Conservation (phyloP, 2,113 vertebrate species). For the Irena cyanogastra region DNA sequence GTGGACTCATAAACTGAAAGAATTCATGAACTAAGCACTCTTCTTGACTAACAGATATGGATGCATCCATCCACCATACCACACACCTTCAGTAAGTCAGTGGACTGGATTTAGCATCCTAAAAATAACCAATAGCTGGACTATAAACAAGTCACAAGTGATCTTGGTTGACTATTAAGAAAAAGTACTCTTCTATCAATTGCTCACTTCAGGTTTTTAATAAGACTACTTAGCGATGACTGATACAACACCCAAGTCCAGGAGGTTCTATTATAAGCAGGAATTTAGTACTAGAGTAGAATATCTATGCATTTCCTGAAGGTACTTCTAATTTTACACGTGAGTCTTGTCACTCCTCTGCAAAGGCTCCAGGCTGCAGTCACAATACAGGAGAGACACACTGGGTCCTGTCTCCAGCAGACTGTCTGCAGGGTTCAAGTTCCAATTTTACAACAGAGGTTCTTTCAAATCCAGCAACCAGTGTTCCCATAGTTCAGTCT, state of each 20-base stretch:
- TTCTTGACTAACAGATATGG: neutral
- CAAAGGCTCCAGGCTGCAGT: neutral
- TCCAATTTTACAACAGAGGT: neutral
- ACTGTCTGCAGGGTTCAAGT: neutral
- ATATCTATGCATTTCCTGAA: neutral
- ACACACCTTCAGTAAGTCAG: neutral
- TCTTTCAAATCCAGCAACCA: neutral
- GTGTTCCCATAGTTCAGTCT: neutral
- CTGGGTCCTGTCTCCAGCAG: neutral
- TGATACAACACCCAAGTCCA: neutral
- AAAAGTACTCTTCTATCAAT: neutral
- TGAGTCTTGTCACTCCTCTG: neutral
- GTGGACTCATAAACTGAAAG: neutral
- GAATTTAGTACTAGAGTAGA: neutral
- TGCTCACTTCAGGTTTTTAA: neutral
- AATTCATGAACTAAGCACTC: neutral
- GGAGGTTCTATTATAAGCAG: neutral
- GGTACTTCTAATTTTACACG: neutral
- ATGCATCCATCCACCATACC: neutral
- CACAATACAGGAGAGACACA: neutral
- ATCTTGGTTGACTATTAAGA: neutral
- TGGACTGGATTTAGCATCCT: neutral
- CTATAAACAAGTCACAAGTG: neutral
- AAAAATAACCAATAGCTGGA: neutral
- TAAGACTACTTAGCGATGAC: neutral